A percentile compares a stretch with the other conserved stretches of the same genome.
These are phyloP conservation scores for Psix sp. DNA, from an alignment of 1,140 invertebrate genomes.

Conservation along the genomic window DNA sequence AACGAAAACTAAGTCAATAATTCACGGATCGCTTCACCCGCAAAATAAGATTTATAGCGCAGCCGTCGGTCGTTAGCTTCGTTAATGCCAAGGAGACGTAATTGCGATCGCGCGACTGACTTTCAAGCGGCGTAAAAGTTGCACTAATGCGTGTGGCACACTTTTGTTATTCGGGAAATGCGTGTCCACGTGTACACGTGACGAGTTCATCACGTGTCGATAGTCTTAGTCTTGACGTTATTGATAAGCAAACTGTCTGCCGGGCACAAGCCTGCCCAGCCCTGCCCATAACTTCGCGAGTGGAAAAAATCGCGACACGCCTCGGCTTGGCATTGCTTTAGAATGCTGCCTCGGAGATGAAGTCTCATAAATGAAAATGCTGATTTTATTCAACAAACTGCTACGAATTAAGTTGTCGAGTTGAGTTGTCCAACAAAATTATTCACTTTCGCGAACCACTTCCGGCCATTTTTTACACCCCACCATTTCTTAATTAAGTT, in stretches of 20 bases:
- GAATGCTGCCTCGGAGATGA: neutral
- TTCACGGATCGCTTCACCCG: slow-evolving; percentile 21
- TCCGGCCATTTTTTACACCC: too few relatives aligned
- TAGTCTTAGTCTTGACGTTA: neutral
- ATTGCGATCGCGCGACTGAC: slow-evolving; percentile 17
- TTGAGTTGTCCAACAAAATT: too few relatives aligned
- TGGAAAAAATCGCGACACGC: slow-evolving; percentile 32
- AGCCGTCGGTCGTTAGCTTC: slow-evolving; percentile 7
- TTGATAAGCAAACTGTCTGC: slow-evolving; percentile 5
- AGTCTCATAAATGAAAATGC: neutral
- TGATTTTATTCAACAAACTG: too few relatives aligned
- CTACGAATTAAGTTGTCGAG: too few relatives aligned
- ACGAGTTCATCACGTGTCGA: slow-evolving; percentile 42
- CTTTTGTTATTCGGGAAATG: slow-evolving; percentile 49
- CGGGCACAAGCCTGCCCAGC: slow-evolving; percentile 21
- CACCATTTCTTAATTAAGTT: too few relatives aligned
- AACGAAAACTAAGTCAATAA: slow-evolving; percentile 5
- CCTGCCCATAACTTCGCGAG: slow-evolving; percentile 18
- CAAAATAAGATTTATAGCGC: slow-evolving; percentile 20
- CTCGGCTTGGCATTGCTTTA: slow-evolving; percentile 14
- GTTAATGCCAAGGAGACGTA: slow-evolving; percentile 42
- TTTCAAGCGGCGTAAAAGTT: slow-evolving; percentile 39
- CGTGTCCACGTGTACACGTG: slow-evolving; percentile 41
- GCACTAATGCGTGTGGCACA: slow-evolving; percentile 25
- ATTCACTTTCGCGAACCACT: too few relatives aligned